Evolutionary conservation across 2,888 invertebrate genomes (phyloP).

Genomic region (Philereme transversata): DNA sequence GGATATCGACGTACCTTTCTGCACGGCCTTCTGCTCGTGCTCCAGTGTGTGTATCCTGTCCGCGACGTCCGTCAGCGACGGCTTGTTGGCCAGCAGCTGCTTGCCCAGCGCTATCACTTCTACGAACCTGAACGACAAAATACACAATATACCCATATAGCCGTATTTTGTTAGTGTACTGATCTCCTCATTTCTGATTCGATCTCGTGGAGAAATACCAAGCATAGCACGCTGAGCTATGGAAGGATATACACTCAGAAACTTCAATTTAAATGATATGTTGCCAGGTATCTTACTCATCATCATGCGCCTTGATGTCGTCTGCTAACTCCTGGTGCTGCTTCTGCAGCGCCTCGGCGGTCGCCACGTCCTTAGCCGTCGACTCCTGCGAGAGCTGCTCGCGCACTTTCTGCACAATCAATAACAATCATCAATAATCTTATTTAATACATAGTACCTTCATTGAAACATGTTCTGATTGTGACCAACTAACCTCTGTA

Average conservation of each 20-base stretch:
- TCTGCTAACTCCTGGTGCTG: conserved; percentile 95
- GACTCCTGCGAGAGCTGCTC: conserved; percentile 91
- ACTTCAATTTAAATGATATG: too few species aligned
- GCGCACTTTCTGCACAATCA: conserved; percentile 84
- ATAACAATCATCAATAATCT: too few species aligned
- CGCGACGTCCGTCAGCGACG: conserved; percentile 89
- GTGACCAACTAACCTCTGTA: too few species aligned
- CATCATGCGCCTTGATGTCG: conserved; percentile 94
- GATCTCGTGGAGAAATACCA: too few species aligned
- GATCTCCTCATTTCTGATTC: too few species aligned
- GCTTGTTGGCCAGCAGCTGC: conserved; percentile 89
- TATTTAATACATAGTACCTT: not conserved
- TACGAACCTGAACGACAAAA: conserved; percentile 82
- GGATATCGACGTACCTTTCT: conserved; percentile 75
- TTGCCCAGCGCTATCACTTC: conserved; percentile 92
- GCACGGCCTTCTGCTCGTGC: conserved; percentile 90
- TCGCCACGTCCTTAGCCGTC: conserved; percentile 93
- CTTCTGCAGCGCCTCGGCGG: conserved; percentile 95
- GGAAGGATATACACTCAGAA: too few species aligned
- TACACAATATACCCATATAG: too few species aligned
- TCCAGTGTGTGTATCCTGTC: conserved; percentile 89
- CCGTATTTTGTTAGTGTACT: too few species aligned
- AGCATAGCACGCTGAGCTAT: too few species aligned
- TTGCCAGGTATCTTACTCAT: conserved; percentile 86
- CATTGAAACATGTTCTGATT: not conserved